phyloP scores from a whole-genome alignment of 2,888 invertebrate species.

The Ophion obscuratus region DNA sequence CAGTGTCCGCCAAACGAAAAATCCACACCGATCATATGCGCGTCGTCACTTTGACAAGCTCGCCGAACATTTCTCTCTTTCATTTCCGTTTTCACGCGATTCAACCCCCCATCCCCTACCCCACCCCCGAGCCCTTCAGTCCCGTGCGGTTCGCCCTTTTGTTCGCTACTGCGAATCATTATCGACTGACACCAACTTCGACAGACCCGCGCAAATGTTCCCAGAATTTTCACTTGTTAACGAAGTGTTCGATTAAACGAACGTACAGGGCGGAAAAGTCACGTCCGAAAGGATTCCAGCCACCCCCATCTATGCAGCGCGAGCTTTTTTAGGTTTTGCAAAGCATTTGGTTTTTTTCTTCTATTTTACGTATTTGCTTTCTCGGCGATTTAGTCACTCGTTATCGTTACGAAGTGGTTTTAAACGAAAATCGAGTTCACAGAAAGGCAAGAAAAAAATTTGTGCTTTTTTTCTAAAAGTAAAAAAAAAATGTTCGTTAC shows the following conservation, averaged over 20 bases:
- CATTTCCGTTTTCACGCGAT: neutral
- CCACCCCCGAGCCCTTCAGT: neutral
- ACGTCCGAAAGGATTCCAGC: slow-evolving; percentile 31
- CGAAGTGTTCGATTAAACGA: slow-evolving; percentile 74
- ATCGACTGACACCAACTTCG: slow-evolving; percentile 34
- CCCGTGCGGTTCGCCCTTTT: neutral
- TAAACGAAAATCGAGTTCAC: no score
- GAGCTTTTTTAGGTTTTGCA: neutral
- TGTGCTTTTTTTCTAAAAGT: no score
- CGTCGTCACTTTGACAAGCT: neutral
- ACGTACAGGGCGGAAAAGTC: slow-evolving; percentile 51
- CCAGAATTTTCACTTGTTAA: slow-evolving; percentile 64
- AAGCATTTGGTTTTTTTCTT: no score
- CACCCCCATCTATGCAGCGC: neutral
- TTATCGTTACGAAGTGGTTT: no score
- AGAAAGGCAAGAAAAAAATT: no score
- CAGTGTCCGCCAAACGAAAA: neutral
- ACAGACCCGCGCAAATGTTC: slow-evolving; percentile 46
- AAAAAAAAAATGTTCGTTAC: no score
- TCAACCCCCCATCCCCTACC: neutral
- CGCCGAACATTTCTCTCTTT: neutral
- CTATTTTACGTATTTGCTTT: no score
- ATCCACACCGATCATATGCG: neutral
- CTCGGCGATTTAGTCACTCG: no score
- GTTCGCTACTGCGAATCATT: slow-evolving; percentile 38